Conservation (phyloP, 1,140 invertebrate genomes). For the Thalassaphorura encarpata region DNA sequence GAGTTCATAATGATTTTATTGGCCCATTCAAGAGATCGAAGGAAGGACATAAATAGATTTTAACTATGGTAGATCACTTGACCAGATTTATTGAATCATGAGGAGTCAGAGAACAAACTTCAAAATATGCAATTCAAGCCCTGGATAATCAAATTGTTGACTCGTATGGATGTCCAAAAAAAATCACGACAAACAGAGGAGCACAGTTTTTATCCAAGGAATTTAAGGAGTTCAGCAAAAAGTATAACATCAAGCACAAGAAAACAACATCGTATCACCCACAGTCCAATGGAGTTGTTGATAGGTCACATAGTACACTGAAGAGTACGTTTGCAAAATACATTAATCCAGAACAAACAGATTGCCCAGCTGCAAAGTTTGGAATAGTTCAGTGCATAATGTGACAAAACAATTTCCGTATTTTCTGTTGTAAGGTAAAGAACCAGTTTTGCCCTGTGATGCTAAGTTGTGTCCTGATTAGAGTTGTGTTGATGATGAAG, state of each 20-base stretch:
- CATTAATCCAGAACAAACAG: constrained; percentile 32
- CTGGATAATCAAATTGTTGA: constrained; percentile 5
- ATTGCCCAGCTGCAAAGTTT: constrained; percentile 42
- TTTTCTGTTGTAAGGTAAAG: constrained; percentile 40
- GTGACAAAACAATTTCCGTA: constrained; percentile 38
- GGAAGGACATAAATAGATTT: constrained; percentile 8
- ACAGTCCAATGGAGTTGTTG: constrained; percentile 2
- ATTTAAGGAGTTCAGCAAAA: constrained; percentile 32
- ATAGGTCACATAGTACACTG: not conserved
- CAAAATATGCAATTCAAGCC: not conserved
- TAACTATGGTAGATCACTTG: constrained; percentile 13
- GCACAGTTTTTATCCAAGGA: constrained; percentile 33
- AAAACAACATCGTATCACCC: not conserved
- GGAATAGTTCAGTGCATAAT: constrained; percentile 40
- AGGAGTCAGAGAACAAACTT: not conserved
- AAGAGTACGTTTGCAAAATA: constrained; percentile 31
- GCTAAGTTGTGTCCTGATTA: not conserved
- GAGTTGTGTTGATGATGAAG: not conserved
- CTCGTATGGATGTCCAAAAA: constrained; percentile 23
- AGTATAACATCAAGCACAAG: constrained; percentile 27
- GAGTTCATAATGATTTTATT: constrained; percentile 13
- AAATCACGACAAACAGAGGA: constrained; percentile 36
- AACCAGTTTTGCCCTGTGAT: constrained; percentile 33
- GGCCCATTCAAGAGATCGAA: not conserved
- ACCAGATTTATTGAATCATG: constrained; percentile 6